Conservation (phyloP, 2,888 invertebrate species). For the Sphaerophoria rueppellii region DNA sequence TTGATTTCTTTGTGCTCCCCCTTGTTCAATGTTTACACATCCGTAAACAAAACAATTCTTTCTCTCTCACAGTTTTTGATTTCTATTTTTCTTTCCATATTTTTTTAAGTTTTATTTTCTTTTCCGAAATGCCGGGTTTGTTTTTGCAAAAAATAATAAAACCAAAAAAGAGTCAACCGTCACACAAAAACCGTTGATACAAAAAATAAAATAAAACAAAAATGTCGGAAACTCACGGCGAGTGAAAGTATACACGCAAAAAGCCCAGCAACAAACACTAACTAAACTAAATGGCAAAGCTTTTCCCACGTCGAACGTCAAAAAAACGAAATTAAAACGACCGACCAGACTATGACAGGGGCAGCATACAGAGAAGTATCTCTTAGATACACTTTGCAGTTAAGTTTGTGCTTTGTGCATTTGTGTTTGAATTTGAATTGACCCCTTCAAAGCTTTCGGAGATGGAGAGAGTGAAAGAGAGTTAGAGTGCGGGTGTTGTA, state of each 20-base stretch:
- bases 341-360: conserved; percentile 31
- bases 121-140: conserved; percentile 50
- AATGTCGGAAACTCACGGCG: conserved; percentile 71
- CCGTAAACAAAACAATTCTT: conserved; percentile 72
- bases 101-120: conserved; percentile 41
- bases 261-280: conserved; percentile 73
- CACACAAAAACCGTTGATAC: not conserved
- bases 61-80: conserved; percentile 53
- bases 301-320: conserved; percentile 59
- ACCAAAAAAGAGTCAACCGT: conserved; percentile 23
- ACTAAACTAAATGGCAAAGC: conserved; percentile 68
- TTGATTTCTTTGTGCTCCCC: conserved; percentile 21
- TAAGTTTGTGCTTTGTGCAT: not conserved
- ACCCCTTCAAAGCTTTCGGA: conserved; percentile 66
- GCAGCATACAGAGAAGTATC: conserved; percentile 31
- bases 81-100: conserved; percentile 66
- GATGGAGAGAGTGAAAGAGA: not conserved
- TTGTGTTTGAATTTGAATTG: conserved; percentile 49
- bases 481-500: conserved; percentile 32
- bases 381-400: conserved; percentile 3
- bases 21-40: conserved; percentile 67
- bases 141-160: conserved; percentile 48
- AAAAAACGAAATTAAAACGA: conserved; percentile 35
- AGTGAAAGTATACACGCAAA: conserved; percentile 73
- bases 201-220: conserved; percentile 56